phyloP scores from a whole-genome alignment of 1,140 invertebrate species.

The Idris sp. region DNA sequence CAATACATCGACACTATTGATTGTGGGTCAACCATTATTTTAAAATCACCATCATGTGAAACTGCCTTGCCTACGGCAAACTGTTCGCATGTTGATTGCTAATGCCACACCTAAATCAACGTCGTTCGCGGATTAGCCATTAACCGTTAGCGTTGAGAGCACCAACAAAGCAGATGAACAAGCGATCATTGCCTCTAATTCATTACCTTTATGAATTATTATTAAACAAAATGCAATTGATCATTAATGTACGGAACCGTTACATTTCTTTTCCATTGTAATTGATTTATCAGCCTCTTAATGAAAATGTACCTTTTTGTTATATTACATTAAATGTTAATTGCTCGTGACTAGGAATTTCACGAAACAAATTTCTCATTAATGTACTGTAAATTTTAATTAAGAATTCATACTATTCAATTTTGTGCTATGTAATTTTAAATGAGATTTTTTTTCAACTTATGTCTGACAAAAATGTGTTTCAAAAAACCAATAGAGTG shows the following conservation, averaged over 20 bases:
- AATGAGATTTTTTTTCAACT: no score
- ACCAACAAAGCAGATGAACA: constrained; percentile 49
- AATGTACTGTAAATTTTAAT: no score
- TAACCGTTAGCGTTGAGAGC: constrained; percentile 55
- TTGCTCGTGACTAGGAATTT: no score
- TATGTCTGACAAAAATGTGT: no score
- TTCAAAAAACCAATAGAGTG: no score
- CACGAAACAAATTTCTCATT: no score
- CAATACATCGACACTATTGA: constrained; percentile 40
- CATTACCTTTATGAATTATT: constrained; percentile 44
- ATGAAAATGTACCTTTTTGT: no score
- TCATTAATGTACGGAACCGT: constrained; percentile 25
- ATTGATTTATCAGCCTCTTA: no score
- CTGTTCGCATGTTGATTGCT: constrained; percentile 64
- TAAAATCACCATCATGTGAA: constrained; percentile 56
- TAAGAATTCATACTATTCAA: no score
- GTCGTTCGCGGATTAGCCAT: constrained; percentile 62
- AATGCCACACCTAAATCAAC: constrained; percentile 66
- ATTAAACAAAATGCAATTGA: constrained; percentile 34
- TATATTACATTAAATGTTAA: no score
- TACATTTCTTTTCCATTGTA: no score
- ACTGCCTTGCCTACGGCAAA: constrained; percentile 51
- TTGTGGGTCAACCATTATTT: constrained; percentile 52
- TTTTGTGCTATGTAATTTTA: no score
- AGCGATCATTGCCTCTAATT: constrained; percentile 49